Conservation (phyloP, 2,888 invertebrate species). For the Candidula unifasciata region DNA sequence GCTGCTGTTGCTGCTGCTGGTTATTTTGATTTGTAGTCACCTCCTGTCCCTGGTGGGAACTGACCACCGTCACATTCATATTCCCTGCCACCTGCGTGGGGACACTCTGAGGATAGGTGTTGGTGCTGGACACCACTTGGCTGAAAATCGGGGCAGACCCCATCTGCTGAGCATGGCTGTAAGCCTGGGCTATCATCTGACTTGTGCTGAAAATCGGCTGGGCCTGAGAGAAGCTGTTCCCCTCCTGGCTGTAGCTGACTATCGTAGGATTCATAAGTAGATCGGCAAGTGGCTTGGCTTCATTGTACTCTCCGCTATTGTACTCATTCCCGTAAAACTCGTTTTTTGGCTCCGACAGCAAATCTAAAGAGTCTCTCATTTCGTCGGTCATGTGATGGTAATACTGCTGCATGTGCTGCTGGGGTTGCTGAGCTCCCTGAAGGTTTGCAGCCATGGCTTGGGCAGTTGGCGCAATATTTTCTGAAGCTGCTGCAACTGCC, state of each 20-base stretch:
- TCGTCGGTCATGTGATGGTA: slow-evolving; percentile 53
- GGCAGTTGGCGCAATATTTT: neutral
- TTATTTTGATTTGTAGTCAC: neutral
- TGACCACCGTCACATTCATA: slow-evolving; percentile 51
- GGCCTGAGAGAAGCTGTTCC: slow-evolving; percentile 38
- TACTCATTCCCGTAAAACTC: slow-evolving; percentile 54
- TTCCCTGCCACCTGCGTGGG: slow-evolving; percentile 49
- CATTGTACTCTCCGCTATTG: slow-evolving; percentile 52
- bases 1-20: slow-evolving; percentile 42
- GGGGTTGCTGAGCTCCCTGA: slow-evolving; percentile 43
- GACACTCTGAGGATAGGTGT: slow-evolving; percentile 44
- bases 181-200: slow-evolving; percentile 57
- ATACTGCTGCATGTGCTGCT: slow-evolving; percentile 53
- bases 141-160: slow-evolving; percentile 43
- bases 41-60: slow-evolving; percentile 44
- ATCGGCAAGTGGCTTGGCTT: slow-evolving; percentile 55
- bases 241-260: slow-evolving; percentile 54
- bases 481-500: slow-evolving; percentile 15
- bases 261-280: slow-evolving; percentile 53
- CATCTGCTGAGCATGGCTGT: slow-evolving; percentile 56
- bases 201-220: slow-evolving; percentile 50
- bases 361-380: slow-evolving; percentile 50
- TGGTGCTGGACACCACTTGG: slow-evolving; percentile 49
- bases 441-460: neutral
- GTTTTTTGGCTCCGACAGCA: slow-evolving; percentile 52